Percentiles rank a stretch among this genome's conserved stretches.
phyloP scores from a whole-genome alignment of 92 coral and sea anemone genomes.

The Actinostola sp. region DNA sequence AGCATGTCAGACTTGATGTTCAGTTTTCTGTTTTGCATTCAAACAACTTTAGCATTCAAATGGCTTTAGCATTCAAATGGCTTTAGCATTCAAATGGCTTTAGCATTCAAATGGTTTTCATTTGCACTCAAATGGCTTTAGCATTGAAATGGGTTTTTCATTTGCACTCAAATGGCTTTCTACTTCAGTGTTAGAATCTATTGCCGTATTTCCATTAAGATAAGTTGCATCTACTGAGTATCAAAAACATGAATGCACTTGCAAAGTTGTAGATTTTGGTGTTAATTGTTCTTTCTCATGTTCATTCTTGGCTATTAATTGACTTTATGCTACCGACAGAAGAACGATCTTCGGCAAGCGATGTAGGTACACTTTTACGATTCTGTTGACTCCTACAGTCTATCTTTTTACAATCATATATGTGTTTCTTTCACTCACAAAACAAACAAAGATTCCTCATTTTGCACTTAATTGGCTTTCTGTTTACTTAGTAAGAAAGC shows the following conservation, averaged over 20 bases:
- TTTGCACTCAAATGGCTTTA: not conserved
- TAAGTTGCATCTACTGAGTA: no score
- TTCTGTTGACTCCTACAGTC: no score
- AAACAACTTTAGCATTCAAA: not conserved
- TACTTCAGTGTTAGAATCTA: no score
- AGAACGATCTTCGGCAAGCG: no score
- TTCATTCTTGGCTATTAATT: not conserved
- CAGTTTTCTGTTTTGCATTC: no score
- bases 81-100: not conserved
- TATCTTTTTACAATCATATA: no score
- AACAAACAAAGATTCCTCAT: not conserved
- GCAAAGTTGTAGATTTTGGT: not conserved
- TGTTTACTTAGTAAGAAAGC: not conserved
- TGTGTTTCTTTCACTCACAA: not conserved
- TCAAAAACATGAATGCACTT: not conserved
- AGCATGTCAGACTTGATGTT: no score
- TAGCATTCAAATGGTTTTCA: not conserved
- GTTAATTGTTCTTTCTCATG: not conserved
- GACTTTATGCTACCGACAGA: no score
- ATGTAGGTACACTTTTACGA: no score
- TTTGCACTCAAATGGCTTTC: slow-evolving; percentile 6
- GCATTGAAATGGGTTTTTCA: not conserved
- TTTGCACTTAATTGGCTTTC: not conserved
- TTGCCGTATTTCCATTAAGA: no score
- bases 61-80: no score